phyloP scores from a whole-genome alignment of 2,797 vertebrate species.

The Crocodylus rhombifer region DNA sequence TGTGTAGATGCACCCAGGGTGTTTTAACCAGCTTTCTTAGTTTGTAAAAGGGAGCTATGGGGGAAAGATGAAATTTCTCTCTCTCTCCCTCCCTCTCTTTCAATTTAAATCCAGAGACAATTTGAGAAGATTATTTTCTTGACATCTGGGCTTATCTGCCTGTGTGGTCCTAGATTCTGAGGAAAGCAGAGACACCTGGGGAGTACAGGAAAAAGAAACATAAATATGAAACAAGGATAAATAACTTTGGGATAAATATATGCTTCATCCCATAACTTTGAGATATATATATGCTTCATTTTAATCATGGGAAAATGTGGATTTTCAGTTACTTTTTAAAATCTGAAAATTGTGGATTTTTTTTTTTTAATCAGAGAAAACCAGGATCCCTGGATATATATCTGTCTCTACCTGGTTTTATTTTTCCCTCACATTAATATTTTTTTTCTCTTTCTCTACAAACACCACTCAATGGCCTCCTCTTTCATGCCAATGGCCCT shows the following conservation, averaged over 20 bases:
- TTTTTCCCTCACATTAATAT: not conserved
- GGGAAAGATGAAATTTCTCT: not conserved
- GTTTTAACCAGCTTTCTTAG: not conserved
- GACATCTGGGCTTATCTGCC: not conserved
- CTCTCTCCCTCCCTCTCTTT: not conserved
- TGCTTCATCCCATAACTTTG: too few relatives aligned
- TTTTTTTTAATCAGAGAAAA: not conserved
- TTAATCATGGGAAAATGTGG: too few relatives aligned
- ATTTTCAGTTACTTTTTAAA: too few relatives aligned
- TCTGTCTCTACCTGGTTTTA: not conserved
- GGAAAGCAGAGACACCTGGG: not conserved
- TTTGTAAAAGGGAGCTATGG: not conserved
- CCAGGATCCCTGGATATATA: not conserved
- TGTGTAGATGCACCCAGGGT: not conserved
- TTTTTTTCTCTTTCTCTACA: not conserved
- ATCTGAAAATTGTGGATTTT: too few relatives aligned
- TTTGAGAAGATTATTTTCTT: not conserved
- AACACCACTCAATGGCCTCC: not conserved
- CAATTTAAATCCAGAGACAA: not conserved
- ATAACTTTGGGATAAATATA: not conserved
- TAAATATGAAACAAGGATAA: not conserved
- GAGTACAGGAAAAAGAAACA: not conserved
- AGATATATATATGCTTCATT: too few relatives aligned
- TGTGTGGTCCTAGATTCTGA: not conserved
- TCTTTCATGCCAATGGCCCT: not conserved